These are phyloP conservation scores for Cirrhinus mrigala DNA, from an alignment of 2,797 vertebrate species.

Conservation along the genomic window DNA sequence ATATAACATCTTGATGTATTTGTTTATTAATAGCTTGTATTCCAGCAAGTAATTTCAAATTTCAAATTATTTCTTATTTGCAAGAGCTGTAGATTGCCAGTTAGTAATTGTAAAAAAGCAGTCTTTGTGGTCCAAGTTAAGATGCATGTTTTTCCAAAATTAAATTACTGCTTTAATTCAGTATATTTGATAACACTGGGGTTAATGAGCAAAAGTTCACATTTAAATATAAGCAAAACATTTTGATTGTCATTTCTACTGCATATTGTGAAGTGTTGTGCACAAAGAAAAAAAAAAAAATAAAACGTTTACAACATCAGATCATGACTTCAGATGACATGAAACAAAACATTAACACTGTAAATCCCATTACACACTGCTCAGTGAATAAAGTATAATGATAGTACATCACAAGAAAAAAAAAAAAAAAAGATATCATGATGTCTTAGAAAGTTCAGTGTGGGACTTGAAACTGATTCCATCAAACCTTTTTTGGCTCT, in stretches of 20 bases:
- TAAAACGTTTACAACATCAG: background rate
- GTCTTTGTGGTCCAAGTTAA: background rate
- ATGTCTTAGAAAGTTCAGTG: slow-evolving; percentile 4
- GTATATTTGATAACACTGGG: background rate
- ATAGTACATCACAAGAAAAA: background rate
- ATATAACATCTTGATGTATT: background rate
- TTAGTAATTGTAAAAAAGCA: no score
- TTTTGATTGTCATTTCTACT: background rate
- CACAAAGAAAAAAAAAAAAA: no score
- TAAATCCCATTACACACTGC: background rate
- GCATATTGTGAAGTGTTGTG: background rate
- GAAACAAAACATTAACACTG: background rate
- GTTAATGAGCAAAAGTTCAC: background rate
- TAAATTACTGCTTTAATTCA: background rate
- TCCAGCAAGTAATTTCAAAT: background rate
- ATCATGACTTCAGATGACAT: background rate
- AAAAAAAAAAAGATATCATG: background rate
- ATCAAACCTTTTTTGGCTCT: background rate
- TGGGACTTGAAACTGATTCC: background rate
- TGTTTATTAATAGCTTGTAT: slow-evolving; percentile 19
- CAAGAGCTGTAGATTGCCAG: background rate
- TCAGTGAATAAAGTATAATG: background rate
- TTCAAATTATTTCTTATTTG: background rate
- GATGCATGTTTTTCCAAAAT: background rate
- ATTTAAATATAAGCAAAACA: background rate